Percentiles rank a stretch among this genome's conserved stretches.
These are phyloP conservation scores for Halcyon senegalensis DNA, from an alignment of 2,113 vertebrate species.

Conservation along the genomic window DNA sequence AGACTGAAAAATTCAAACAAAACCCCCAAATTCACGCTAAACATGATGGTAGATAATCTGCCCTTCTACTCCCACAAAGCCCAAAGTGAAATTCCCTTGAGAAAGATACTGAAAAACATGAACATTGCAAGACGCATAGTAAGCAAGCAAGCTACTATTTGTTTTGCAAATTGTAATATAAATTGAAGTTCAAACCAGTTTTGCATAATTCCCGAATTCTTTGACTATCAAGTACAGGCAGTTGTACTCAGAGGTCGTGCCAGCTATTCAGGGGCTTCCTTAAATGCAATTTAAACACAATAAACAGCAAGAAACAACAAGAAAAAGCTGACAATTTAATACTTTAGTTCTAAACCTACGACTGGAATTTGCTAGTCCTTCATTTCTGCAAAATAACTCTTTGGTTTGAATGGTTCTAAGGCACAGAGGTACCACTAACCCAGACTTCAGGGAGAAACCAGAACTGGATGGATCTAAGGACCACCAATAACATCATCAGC, in stretches of 20 bases:
- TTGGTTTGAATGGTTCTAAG: background rate
- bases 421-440: background rate
- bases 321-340: background rate
- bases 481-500: background rate
- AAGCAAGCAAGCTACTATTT: background rate
- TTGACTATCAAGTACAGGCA: background rate
- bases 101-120: background rate
- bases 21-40: background rate
- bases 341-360: background rate
- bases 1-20: background rate
- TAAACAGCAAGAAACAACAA: background rate
- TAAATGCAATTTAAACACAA: background rate
- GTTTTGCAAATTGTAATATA: background rate
- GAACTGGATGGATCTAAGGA: background rate
- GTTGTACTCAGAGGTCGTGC: background rate
- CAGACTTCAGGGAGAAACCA: background rate
- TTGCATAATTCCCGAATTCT: background rate
- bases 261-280: background rate
- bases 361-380: background rate
- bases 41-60: background rate
- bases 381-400: background rate
- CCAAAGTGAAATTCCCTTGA: background rate
- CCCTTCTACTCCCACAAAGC: background rate
- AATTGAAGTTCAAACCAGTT: background rate
- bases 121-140: background rate